Evolutionary conservation across 1,140 invertebrate species (phyloP).

Genomic region (Oncopodura yosiiana): DNA sequence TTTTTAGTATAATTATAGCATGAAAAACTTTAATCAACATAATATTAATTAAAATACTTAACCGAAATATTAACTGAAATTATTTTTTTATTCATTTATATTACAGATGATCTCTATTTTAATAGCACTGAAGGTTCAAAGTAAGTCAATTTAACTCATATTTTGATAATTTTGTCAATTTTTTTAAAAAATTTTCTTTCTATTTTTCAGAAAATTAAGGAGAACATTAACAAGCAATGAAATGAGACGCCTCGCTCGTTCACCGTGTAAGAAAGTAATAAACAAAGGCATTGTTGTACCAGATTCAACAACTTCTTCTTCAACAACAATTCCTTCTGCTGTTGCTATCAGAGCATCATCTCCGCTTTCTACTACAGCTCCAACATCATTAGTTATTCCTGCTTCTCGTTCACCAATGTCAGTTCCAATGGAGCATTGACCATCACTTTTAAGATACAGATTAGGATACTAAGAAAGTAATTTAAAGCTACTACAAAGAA

Average conservation of each 20-base stretch:
- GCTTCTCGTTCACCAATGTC: conserved; percentile 21
- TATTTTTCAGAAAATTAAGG: conserved; percentile 61
- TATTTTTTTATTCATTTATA: conserved; percentile 96
- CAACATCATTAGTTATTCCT: conserved; percentile 18
- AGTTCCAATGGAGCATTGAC: neutral
- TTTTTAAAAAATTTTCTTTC: neutral
- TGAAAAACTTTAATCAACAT: too few species aligned
- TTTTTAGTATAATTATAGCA: too few species aligned
- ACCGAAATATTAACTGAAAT: too few species aligned
- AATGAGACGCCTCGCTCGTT: conserved; percentile 74
- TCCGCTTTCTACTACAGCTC: conserved; percentile 13
- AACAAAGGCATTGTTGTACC: conserved; percentile 38
- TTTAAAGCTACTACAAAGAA: neutral
- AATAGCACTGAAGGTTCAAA: conserved; percentile 78
- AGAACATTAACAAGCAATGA: conserved; percentile 68
- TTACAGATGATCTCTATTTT: conserved; percentile 93
- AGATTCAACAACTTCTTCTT: neutral
- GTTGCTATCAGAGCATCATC: conserved; percentile 6
- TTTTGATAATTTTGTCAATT: neutral
- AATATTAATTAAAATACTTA: too few species aligned
- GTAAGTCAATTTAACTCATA: conserved; percentile 47
- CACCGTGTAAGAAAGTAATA: conserved; percentile 70
- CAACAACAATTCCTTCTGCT: conserved; percentile 5
- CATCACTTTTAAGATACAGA: neutral
- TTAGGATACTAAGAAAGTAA: neutral